Evolutionary conservation across 2,797 vertebrate species (phyloP), one percentile per base, ranked within the genome.

Genomic region (Anguilla obscura): DNA sequence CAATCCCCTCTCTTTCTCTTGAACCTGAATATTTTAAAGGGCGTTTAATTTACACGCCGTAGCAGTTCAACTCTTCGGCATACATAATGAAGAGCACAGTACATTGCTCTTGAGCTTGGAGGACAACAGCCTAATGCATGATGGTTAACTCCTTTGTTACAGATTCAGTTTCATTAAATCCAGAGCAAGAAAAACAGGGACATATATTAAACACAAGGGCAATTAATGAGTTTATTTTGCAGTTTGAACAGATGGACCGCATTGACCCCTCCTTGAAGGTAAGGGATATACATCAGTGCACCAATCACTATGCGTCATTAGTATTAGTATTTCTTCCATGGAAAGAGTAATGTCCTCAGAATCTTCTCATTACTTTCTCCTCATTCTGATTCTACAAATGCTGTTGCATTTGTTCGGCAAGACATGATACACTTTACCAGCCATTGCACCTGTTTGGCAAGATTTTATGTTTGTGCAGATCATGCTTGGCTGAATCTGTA

Each of bases 141-240:
- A 48, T 52, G 80, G n/a, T 40, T 87, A 45, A 36, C 83, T 84
- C 40, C 60, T 66, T 87, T 52, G 10, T 84, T 87, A 27, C 66
- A 76, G 66, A 87, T 87, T 66, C 18, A 30, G 63, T 33, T 33
- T 60, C 3, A 60, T 54, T 58, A 63, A n/a, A 56, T 27, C 36
- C 3, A 16, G 27, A 48, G 82, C 5, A 66, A 66, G n/a, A 50
- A 87, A 80, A 87, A 83, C 56, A 80, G 86, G 21, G 16, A 76
- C 33, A 82, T 52, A 60, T 60, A 54, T 87, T 58, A 80, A 82
- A 63, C 56, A 58, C 36, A 50, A 84, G 86, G 56, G 40, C 40
- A 87, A 50, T 87, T 60, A 16, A 87, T 83, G 45, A 24, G 3
- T 24, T 87, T 30, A 83, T 84, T n/a, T 45, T 71, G 24, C 40